These are phyloP conservation scores for Bombus balteatus DNA, from an alignment of 1,140 invertebrate genomes.

Conservation along the genomic window DNA sequence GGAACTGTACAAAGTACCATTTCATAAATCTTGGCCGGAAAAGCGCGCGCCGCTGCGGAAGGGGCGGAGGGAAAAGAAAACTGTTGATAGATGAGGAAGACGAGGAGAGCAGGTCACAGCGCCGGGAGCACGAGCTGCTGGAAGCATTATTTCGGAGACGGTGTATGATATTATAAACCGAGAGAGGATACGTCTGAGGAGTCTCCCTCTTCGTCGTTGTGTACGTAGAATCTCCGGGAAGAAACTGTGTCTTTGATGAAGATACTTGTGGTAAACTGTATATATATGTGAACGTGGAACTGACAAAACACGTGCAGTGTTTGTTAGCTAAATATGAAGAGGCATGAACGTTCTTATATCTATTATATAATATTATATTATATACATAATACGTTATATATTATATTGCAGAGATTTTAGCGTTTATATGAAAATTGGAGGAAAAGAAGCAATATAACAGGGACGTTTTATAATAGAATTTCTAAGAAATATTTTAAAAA, in stretches of 20 bases:
- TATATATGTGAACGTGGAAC: background rate
- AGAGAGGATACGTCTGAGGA: slow-evolving; percentile 43
- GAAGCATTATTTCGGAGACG: slow-evolving; percentile 66
- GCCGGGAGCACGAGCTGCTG: slow-evolving; percentile 39
- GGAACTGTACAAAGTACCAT: slow-evolving; percentile 79
- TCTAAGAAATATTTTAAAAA: background rate
- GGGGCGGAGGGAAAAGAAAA: slow-evolving; percentile 73
- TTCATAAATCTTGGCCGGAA: slow-evolving; percentile 78
- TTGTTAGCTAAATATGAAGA: too few species aligned
- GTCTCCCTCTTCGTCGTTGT: background rate
- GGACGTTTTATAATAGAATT: too few species aligned
- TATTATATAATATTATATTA: too few species aligned
- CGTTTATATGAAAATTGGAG: background rate
- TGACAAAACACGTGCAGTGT: too few species aligned
- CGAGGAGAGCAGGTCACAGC: slow-evolving; percentile 46
- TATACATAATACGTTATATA: background rate
- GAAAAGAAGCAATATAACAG: background rate
- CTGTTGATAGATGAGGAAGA: slow-evolving; percentile 77
- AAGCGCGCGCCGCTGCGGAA: slow-evolving; percentile 63
- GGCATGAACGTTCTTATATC: too few species aligned
- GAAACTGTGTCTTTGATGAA: background rate
- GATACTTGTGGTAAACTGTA: background rate
- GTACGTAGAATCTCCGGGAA: background rate
- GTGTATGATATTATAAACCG: slow-evolving; percentile 69
- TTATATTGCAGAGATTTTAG: background rate